Conservation (phyloP, 2,113 vertebrate species). For the Tretioscincus oriximinensis region DNA sequence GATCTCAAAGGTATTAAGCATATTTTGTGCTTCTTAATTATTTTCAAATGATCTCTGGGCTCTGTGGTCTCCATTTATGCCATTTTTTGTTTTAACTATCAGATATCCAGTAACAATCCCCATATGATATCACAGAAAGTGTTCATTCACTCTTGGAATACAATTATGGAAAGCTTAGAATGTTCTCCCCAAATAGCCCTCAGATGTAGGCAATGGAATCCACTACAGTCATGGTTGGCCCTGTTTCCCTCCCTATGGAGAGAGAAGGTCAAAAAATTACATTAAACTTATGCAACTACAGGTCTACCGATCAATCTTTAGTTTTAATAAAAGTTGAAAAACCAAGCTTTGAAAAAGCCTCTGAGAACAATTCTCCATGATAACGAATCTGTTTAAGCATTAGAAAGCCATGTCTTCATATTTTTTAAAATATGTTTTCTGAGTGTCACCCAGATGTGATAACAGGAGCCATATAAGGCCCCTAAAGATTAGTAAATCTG, state of each 20-base stretch:
- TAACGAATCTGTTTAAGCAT: no score
- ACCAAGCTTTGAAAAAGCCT: no score
- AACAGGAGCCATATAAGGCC: no score
- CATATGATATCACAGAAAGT: not conserved
- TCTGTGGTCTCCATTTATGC: slow-evolving; percentile 1
- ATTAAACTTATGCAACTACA: no score
- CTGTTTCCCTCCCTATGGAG: not conserved
- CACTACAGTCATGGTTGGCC: not conserved
- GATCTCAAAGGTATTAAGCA: slow-evolving; percentile 26
- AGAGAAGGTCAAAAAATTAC: not conserved
- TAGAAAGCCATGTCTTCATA: no score
- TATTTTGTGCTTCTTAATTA: slow-evolving; percentile 39
- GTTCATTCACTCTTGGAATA: slow-evolving; percentile 4
- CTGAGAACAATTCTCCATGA: no score
- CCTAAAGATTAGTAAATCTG: no score
- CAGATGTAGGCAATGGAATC: not conserved
- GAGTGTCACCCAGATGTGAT: no score
- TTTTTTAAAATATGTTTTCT: no score
- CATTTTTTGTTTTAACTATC: slow-evolving; percentile 19
- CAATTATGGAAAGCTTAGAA: not conserved
- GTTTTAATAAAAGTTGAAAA: no score
- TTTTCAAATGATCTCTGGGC: slow-evolving; percentile 22
- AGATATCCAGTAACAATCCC: slow-evolving; percentile 19
- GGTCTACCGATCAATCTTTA: no score
- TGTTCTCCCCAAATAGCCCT: not conserved